Conservation (phyloP, 2,113 vertebrate species). For the Melanocharis versteri region DNA sequence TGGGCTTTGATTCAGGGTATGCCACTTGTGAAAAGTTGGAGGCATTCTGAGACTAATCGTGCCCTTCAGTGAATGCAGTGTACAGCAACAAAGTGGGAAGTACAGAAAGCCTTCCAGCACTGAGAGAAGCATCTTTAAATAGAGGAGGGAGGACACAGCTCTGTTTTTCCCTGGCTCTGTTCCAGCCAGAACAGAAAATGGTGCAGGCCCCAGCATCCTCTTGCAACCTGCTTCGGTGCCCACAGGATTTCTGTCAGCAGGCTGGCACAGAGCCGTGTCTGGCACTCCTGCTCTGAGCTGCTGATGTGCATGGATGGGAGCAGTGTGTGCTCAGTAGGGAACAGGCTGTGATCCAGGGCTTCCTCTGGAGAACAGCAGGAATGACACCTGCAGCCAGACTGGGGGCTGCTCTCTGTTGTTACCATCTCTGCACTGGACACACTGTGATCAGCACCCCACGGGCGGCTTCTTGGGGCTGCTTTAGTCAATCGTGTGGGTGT, state of each 20-base stretch:
- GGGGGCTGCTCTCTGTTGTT: too few relatives aligned
- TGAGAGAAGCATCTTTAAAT: neutral
- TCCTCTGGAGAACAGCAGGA: neutral
- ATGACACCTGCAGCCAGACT: neutral
- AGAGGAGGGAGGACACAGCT: neutral
- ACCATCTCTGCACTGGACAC: neutral
- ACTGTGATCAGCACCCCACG: neutral
- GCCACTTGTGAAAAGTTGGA: too few relatives aligned
- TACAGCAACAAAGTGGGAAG: too few relatives aligned
- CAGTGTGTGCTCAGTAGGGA: neutral
- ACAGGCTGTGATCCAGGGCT: neutral
- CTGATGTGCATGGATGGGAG: neutral
- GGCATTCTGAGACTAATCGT: too few relatives aligned
- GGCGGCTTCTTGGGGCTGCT: neutral
- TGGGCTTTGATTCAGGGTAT: too few relatives aligned
- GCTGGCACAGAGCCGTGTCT: neutral
- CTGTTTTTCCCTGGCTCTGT: neutral
- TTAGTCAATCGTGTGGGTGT: accelerated
- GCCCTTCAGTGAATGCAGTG: too few relatives aligned
- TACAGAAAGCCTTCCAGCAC: too few relatives aligned
- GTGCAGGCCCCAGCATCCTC: neutral
- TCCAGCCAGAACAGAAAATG: neutral
- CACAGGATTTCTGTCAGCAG: neutral
- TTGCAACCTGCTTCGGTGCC: neutral
- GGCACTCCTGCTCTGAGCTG: neutral